Percentiles rank a stretch among this genome's conserved stretches.
Conservation (phyloP, 2,797 vertebrate genomes). For the Xenentodon cancila region DNA sequence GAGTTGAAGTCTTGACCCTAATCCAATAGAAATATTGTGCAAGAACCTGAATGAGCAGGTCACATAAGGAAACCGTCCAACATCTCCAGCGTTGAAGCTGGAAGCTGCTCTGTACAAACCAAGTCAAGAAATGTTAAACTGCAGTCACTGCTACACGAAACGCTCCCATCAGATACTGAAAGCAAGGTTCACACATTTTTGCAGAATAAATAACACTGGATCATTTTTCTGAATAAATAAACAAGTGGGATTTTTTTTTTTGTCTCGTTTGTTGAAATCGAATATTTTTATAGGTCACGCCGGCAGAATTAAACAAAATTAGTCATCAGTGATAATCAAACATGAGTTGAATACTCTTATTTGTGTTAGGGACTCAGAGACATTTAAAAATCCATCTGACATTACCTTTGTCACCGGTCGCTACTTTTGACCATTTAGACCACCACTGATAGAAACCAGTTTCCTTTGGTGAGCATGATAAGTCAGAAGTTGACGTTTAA, state of each 20-base stretch:
- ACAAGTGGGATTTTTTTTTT: not conserved
- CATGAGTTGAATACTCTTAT: too few species aligned
- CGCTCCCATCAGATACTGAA: not conserved
- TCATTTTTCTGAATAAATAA: not conserved
- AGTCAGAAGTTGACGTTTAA: slow-evolving; percentile 28
- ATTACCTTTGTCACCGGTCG: too few species aligned
- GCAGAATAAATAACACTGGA: not conserved
- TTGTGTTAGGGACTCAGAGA: too few species aligned
- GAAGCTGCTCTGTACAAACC: too few species aligned
- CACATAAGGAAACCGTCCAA: not conserved
- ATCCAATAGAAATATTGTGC: not conserved
- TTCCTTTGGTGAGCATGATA: slow-evolving; percentile 22
- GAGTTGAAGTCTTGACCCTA: not conserved
- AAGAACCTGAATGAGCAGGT: not conserved
- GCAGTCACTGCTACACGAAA: not conserved
- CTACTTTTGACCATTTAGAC: not conserved
- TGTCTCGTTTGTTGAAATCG: too few species aligned
- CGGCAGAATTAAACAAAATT: not conserved
- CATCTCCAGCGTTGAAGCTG: too few species aligned
- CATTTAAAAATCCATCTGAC: too few species aligned
- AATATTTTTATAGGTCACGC: not conserved
- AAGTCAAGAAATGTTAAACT: not conserved
- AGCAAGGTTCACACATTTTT: not conserved
- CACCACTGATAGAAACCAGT: slow-evolving; percentile 8
- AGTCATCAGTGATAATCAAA: too few species aligned